These are phyloP conservation scores for Anolis carolinensis DNA, from an alignment of 2,113 vertebrate species.

Conservation along the genomic window DNA sequence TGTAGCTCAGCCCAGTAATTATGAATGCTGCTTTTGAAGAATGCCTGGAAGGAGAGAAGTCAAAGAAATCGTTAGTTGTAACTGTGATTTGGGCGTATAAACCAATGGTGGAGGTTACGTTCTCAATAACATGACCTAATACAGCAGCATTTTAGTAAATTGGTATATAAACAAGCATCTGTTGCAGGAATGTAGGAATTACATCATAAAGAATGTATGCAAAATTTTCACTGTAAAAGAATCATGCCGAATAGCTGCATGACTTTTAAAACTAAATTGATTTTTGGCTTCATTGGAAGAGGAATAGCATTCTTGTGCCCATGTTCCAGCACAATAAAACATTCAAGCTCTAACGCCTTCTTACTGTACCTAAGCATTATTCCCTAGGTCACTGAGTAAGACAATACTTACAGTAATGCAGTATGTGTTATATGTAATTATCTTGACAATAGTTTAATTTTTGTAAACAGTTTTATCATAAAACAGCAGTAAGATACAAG, in stretches of 20 bases:
- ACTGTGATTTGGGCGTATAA: conserved; percentile 54
- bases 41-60: conserved; percentile 26
- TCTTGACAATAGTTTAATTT: conserved; percentile 84
- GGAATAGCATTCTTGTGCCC: conserved; percentile 75
- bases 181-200: conserved; percentile 81
- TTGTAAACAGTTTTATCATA: conserved; percentile 84
- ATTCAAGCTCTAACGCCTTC: conserved; percentile 84
- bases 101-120: conserved; percentile 67
- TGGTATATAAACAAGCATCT: conserved; percentile 83
- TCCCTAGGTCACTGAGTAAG: conserved; percentile 78
- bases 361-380: conserved; percentile 81
- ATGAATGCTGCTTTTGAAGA: conserved; percentile 47
- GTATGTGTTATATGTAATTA: conserved; percentile 83
- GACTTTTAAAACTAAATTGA: conserved; percentile 79
- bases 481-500: conserved; percentile 81
- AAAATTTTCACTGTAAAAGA: conserved; percentile 85
- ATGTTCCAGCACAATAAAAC: conserved; percentile 78
- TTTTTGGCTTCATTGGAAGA: conserved; percentile 72
- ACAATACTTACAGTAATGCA: conserved; percentile 78
- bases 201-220: conserved; percentile 85
- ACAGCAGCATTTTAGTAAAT: conserved; percentile 76
- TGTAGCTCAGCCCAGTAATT: conserved; percentile 8
- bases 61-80: conserved; percentile 61
- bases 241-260: conserved; percentile 77
- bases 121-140: conserved; percentile 67